Percentiles rank a stretch among this genome's conserved stretches.
These are phyloP conservation scores for Pogonomyrmex barbatus DNA, from an alignment of 1,140 invertebrate species.

Conservation along the genomic window DNA sequence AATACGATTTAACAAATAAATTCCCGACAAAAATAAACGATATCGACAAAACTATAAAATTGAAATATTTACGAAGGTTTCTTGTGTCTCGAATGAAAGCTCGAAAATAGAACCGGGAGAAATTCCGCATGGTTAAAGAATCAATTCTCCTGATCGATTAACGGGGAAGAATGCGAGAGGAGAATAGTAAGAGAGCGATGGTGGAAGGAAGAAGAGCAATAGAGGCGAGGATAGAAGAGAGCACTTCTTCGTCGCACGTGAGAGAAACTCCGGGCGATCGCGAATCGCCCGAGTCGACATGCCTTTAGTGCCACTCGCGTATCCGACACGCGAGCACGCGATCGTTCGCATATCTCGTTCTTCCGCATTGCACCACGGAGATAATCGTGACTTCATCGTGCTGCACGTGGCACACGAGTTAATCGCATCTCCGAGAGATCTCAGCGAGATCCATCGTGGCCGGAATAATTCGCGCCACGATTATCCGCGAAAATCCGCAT, in stretches of 20 bases:
- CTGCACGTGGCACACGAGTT: neutral
- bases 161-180: slow-evolving; percentile 43
- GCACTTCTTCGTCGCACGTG: slow-evolving; percentile 68
- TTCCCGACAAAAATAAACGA: neutral
- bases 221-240: slow-evolving; percentile 47
- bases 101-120: neutral
- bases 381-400: neutral
- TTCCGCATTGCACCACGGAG: neutral
- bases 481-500: neutral
- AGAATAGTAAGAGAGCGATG: slow-evolving; percentile 48
- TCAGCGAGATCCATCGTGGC: neutral
- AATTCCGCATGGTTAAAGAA: slow-evolving; percentile 40
- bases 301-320: slow-evolving; percentile 76
- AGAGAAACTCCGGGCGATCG: slow-evolving; percentile 56
- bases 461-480: neutral
- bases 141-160: slow-evolving; percentile 58
- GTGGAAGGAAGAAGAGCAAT: slow-evolving; percentile 73
- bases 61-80: neutral
- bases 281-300: slow-evolving; percentile 59
- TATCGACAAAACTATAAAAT: neutral
- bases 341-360: neutral
- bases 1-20: neutral
- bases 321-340: slow-evolving; percentile 73
- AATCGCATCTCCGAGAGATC: neutral
- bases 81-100: neutral